Conservation (phyloP, 2,888 invertebrate species). For the Dasysyrphus tricinctus region DNA sequence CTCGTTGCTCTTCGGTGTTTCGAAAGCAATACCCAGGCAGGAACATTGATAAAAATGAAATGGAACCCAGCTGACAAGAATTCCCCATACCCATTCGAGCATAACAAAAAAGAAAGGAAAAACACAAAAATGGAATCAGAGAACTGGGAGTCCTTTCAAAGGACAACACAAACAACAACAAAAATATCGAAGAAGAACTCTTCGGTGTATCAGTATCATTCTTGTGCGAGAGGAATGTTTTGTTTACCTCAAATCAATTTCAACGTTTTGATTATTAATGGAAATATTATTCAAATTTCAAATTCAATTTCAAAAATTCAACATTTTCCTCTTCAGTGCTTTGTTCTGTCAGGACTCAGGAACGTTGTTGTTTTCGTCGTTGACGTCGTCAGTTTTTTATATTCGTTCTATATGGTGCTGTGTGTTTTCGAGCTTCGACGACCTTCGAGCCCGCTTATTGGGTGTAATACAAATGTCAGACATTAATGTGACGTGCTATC, state of each 20-base stretch:
- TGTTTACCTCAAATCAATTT: conserved; percentile 76
- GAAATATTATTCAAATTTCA: conserved; percentile 75
- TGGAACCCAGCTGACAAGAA: conserved; percentile 43
- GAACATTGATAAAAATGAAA: conserved; percentile 53
- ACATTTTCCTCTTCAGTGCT: conserved; percentile 45
- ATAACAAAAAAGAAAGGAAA: background rate
- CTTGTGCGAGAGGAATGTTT: conserved; percentile 49
- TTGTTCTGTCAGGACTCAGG: conserved; percentile 11
- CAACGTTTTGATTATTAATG: conserved; percentile 74
- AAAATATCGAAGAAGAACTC: conserved; percentile 11
- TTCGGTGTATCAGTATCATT: conserved; percentile 51
- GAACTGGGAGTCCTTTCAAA: conserved; percentile 16
- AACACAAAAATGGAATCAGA: conserved; percentile 10
- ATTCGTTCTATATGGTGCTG: background rate
- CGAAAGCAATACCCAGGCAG: conserved; percentile 2
- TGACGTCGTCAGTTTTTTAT: conserved; percentile 8
- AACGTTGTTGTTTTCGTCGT: background rate
- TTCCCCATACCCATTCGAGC: conserved; percentile 10
- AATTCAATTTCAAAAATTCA: conserved; percentile 71
- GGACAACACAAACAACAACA: background rate
- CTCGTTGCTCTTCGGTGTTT: conserved; percentile 12
- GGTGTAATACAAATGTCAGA: conserved; percentile 67
- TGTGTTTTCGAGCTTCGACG: background rate
- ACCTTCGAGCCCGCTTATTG: conserved; percentile 38
- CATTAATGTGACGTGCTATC: conserved; percentile 66